Percentiles rank a stretch among this genome's conserved stretches.
phyloP scores from a whole-genome alignment of 1,140 invertebrate species.

The Sarcophaga peregrina region DNA sequence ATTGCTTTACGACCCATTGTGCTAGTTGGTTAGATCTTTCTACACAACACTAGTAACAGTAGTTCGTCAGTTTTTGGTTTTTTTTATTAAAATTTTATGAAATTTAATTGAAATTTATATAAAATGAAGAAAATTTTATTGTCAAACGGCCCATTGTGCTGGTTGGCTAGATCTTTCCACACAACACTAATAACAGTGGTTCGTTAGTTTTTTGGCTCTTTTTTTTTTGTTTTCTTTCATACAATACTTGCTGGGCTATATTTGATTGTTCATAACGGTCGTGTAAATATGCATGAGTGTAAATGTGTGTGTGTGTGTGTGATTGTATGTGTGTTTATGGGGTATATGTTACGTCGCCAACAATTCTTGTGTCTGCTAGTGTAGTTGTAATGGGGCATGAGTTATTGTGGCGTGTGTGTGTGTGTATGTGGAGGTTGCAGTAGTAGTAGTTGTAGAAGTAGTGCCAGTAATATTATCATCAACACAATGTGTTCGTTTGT shows the following conservation, averaged over 20 bases:
- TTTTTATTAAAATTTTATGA: background rate
- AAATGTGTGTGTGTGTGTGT: background rate
- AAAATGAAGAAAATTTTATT: too few species aligned
- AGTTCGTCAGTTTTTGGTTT: background rate
- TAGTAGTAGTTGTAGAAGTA: background rate
- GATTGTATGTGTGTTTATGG: background rate
- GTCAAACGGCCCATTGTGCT: background rate
- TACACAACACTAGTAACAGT: background rate
- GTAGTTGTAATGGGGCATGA: too few species aligned
- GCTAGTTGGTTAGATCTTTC: background rate
- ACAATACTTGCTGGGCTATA: background rate
- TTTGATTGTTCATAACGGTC: background rate
- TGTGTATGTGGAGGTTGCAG: too few species aligned
- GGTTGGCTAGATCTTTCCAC: background rate
- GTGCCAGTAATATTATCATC: background rate
- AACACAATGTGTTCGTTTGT: too few species aligned
- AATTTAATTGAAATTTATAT: too few species aligned
- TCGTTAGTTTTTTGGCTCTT: constrained; percentile 2
- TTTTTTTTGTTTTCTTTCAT: background rate
- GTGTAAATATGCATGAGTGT: background rate
- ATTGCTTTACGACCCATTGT: background rate
- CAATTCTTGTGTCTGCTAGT: background rate
- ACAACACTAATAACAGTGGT: constrained; percentile 5
- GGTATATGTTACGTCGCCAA: background rate
- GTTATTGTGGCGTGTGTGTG: too few species aligned